Evolutionary conservation across 2,797 vertebrate species (phyloP), one percentile per base, ranked within the genome.

Genomic region (Gephyroberyx darwinii): DNA sequence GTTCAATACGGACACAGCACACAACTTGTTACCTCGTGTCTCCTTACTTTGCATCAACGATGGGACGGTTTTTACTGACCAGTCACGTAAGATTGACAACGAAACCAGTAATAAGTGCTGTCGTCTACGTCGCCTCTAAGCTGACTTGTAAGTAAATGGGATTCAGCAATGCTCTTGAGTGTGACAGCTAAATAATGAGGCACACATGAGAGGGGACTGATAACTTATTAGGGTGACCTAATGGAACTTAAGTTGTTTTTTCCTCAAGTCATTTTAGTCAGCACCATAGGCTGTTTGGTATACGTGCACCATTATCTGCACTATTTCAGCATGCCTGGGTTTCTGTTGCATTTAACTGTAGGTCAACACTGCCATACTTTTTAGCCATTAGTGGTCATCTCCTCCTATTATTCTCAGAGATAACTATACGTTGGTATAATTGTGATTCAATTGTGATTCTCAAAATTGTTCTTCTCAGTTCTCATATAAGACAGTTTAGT

Each of bases 1-100:
- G 87, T 87, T 88, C 78, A 76, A 77, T 65, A 45, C 69, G 84
- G 80, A 86, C 82, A 81, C 63, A 69, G 75, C 52, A 61, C 72
- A 85, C 74, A 84, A 91, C 86, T 88, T 90, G 77, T 86, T 86
- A 88, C 82, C 82, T 83, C 59, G 86, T 81, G 80, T 81, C 59
- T 74, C 33, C 75, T 83, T 78, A 91, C 83, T 89, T 86, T 86
- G 58, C 39, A 17, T 75, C 48, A 14, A 47, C 4, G 66, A 33
- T 73, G 47, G 35, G 37, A 65, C 65, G 48, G 53, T 85, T 71
- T 41, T 85, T 85, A 72, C 45, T 82, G 79, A 56, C 77, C 72
- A 59, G 73, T 86, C 77, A 77, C 19, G 83, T 69, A 77, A 57
- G 64, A 77, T 80, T 78, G 73, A 55, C 12, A 74, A 66, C 3